These are phyloP conservation scores for Bombylius discolor DNA, from an alignment of 2,888 invertebrate species.

Conservation along the genomic window DNA sequence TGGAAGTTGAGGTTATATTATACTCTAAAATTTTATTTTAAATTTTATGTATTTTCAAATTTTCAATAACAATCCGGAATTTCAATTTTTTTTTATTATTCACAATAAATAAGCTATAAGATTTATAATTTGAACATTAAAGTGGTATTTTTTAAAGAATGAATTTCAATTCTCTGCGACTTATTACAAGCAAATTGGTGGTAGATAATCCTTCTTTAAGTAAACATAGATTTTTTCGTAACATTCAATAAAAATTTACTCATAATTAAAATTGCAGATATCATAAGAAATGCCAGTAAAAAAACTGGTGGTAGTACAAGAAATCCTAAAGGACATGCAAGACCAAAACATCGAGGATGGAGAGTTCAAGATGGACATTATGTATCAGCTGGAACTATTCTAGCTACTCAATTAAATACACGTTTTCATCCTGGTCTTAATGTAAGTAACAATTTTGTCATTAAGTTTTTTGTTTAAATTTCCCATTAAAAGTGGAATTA, in stretches of 20 bases:
- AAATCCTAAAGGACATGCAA: constrained; percentile 51
- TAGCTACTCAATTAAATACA: constrained; percentile 53
- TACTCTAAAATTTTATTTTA: no score
- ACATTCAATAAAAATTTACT: no score
- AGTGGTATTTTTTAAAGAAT: no score
- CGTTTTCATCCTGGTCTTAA: constrained; percentile 71
- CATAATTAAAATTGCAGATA: neutral
- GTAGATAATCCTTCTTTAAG: neutral
- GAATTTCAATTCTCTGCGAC: no score
- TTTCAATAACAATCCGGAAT: no score
- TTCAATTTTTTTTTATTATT: no score
- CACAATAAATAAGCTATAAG: no score
- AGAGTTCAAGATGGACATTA: constrained; percentile 56
- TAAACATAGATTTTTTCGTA: neutral
- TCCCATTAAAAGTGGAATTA: neutral
- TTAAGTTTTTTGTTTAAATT: neutral
- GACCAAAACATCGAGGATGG: constrained; percentile 67
- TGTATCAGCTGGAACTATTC: constrained; percentile 52
- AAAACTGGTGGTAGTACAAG: constrained; percentile 60
- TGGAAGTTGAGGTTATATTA: no score
- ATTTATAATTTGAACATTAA: no score
- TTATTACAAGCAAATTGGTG: no score
- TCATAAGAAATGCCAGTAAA: constrained; percentile 53
- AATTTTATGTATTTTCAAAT: no score
- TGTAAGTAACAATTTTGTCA: constrained; percentile 38